Conservation (phyloP, 2,888 invertebrate genomes). For the Leptinotarsa juncta region DNA sequence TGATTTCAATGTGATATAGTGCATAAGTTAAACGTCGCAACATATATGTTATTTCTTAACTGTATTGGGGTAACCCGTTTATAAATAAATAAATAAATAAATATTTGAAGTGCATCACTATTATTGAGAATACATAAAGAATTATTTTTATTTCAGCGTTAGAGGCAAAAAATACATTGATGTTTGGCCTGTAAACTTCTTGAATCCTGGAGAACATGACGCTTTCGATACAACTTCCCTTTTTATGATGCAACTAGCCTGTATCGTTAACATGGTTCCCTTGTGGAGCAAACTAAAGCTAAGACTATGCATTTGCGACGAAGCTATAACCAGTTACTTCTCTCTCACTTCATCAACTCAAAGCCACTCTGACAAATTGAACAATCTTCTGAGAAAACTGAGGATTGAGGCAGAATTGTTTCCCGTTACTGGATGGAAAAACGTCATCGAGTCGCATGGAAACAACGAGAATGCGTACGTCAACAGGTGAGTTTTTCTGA, state of each 20-base stretch:
- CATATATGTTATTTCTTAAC: too few relatives aligned
- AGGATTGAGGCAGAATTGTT: constrained; percentile 88
- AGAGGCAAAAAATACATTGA: constrained; percentile 85
- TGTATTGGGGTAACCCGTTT: too few relatives aligned
- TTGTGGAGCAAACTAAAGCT: constrained; percentile 89
- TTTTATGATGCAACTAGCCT: constrained; percentile 96
- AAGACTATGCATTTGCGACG: constrained; percentile 82
- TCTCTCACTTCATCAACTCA: constrained; percentile 53
- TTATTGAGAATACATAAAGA: background rate
- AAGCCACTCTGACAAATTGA: constrained; percentile 66
- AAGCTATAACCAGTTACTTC: constrained; percentile 59
- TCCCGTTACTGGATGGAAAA: constrained; percentile 68
- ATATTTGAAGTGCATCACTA: too few relatives aligned
- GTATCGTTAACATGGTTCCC: constrained; percentile 92
- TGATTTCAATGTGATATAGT: too few relatives aligned
- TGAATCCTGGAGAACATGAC: constrained; percentile 80
- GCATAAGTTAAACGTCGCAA: too few relatives aligned
- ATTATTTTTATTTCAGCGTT: constrained; percentile 65
- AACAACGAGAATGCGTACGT: constrained; percentile 56
- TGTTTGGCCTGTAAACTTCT: constrained; percentile 97
- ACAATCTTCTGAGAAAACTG: constrained; percentile 82
- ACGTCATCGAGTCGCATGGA: constrained; percentile 57
- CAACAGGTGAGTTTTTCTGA: constrained; percentile 52
- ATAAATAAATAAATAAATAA: too few relatives aligned
- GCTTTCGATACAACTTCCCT: constrained; percentile 91